These are phyloP conservation scores for Turritopsis dohrnii DNA, from an alignment of 30 jellyfish, hydroid and myxozoan genomes.

Conservation along the genomic window DNA sequence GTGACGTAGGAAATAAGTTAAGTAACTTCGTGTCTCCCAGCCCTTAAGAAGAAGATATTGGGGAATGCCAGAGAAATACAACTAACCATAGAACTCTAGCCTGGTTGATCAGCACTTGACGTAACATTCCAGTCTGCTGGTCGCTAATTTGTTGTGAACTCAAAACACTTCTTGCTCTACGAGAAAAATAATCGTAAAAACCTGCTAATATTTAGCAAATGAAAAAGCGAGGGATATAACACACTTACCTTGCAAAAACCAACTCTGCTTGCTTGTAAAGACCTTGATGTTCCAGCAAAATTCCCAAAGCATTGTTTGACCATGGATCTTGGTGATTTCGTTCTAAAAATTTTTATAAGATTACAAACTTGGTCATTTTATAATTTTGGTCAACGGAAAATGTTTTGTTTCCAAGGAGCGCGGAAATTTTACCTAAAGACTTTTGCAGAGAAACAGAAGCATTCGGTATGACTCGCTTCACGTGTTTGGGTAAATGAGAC, in stretches of 20 bases:
- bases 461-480: slow-evolving; percentile 56
- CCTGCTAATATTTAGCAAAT: background rate
- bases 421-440: slow-evolving; percentile 53
- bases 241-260: slow-evolving; percentile 59
- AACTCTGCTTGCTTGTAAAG: slow-evolving; percentile 50
- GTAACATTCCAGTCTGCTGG: slow-evolving; percentile 23
- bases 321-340: slow-evolving; percentile 66
- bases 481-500: slow-evolving; percentile 46
- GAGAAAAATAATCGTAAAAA: background rate
- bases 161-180: slow-evolving; percentile 31
- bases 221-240: background rate
- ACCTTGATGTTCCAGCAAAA: slow-evolving; percentile 65
- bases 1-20: too few relatives aligned
- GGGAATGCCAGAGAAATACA: background rate
- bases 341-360: too few relatives aligned
- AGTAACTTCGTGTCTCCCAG: too few relatives aligned
- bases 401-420: too few relatives aligned
- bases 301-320: slow-evolving; percentile 67
- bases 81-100: slow-evolving; percentile 72
- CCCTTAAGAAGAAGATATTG: too few relatives aligned
- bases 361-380: too few relatives aligned
- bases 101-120: slow-evolving; percentile 45
- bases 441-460: slow-evolving; percentile 73
- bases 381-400: too few relatives aligned
- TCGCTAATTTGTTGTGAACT: background rate